Conservation (phyloP, 2,797 vertebrate species). For the Hippoglossus hippoglossus region DNA sequence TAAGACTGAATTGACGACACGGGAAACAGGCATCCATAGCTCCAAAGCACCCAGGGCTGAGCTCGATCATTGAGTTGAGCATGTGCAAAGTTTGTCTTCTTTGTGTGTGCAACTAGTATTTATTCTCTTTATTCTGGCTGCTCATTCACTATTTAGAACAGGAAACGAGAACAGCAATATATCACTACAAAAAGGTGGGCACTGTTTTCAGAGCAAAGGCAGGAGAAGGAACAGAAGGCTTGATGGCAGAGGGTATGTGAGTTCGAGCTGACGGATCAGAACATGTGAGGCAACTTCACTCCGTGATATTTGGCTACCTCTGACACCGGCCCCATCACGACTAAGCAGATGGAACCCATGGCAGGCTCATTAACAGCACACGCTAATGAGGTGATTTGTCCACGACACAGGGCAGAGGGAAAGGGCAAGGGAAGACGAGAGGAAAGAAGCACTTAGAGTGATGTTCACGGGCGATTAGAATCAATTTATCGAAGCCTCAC, state of each 20-base stretch:
- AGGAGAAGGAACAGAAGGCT: constrained; percentile 6
- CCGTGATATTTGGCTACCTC: constrained; percentile 48
- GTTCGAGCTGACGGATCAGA: constrained; percentile 14
- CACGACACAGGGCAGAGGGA: background rate
- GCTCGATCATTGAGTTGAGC: background rate
- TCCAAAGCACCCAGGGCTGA: background rate
- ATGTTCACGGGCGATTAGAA: constrained; percentile 46
- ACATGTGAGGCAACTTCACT: constrained; percentile 21
- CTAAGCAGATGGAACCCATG: constrained; percentile 37
- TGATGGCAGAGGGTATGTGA: background rate
- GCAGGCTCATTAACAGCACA: constrained; percentile 50
- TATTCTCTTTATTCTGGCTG: background rate
- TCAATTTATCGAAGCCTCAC: constrained; percentile 16
- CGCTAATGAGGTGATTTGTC: constrained; percentile 61
- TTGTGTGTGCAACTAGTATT: background rate
- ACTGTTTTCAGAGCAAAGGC: background rate
- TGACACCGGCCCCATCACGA: constrained; percentile 24
- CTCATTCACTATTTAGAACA: too few species aligned
- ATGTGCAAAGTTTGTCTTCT: background rate
- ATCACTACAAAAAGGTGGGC: too few species aligned
- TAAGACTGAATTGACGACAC: background rate
- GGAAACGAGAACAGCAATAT: too few species aligned
- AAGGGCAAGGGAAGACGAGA: background rate
- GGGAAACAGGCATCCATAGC: background rate
- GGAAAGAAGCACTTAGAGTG: background rate